Evolutionary conservation across 2,888 invertebrate genomes (phyloP), one percentile per base, ranked within the genome.

Genomic region (Brachyptera putata): DNA sequence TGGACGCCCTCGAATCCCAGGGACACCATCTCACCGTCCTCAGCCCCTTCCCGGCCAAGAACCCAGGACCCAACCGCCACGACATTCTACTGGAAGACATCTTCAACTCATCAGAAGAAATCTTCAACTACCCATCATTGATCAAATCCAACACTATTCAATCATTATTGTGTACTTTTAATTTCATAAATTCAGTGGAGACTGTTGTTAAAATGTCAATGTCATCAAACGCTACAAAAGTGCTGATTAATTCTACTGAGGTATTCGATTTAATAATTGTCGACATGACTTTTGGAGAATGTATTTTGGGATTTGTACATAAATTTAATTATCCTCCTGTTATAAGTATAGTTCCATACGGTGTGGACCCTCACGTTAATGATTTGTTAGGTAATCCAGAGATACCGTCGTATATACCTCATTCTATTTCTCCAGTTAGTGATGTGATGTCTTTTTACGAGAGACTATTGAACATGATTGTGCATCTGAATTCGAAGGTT

Each of bases 1-100:
- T 57, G 37, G 16, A 57, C 16, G 64, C 55, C 3, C 53, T 64
- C 16, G 61, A 56, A 11, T 41, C 21, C 1, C 21, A 57, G 30
- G 64, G 64, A 9, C 64, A 64, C 22, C 46, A 60, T 1, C 56
- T 65, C 18, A 65, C 65, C 1, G 61, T 64, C 16, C 21, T 64
- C 24, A 60, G 57, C 3, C 53, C 64, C 2, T 61, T 64, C 48
- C 55, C 46, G 4, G 64, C 63, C 21, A 62, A 61, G 22, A 18
- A 59, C 3, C 58, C 57, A n/a, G 24, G 25, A 21, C 59, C 61
- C 11, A 64, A 64, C 36, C 36, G 53, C n/a, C 61, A 48, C 11
- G 60, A 64, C 14, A 53, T 63, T 11, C 25, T 63, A n/a, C 30
- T 65, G 11, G 64, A 63, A 14, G 61, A 50, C 9, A 26, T 57